Evolutionary conservation across 2,888 invertebrate genomes (phyloP).

Genomic region (Drosophila mimica): DNA sequence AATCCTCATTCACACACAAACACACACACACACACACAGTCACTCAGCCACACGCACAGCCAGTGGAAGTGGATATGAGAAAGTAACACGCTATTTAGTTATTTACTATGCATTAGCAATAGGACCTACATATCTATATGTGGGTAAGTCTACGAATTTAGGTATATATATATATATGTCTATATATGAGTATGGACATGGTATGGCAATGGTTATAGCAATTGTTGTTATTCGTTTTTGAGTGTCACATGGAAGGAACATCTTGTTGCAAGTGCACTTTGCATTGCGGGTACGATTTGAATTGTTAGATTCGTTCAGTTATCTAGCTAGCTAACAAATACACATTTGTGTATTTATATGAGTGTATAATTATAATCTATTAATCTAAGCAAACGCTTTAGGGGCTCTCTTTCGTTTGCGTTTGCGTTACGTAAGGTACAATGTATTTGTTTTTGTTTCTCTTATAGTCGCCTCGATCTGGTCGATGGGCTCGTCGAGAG

Average conservation of each 20-base stretch:
- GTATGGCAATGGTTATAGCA: conserved; percentile 72
- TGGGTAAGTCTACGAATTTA: conserved; percentile 15
- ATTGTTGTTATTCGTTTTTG: conserved; percentile 45
- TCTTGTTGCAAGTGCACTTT: conserved; percentile 37
- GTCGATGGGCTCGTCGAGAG: conserved; percentile 35
- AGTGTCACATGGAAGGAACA: conserved; percentile 66
- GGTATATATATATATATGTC: conserved; percentile 1
- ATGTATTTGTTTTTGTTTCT: conserved; percentile 55
- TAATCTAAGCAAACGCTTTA: conserved; percentile 40
- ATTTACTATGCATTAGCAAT: conserved; percentile 69
- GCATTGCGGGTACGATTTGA: conserved; percentile 27
- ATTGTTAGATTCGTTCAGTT: conserved; percentile 41
- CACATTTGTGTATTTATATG: conserved; percentile 20
- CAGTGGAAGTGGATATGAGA: conserved; percentile 68
- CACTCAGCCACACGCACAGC: conserved; percentile 65
- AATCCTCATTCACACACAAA: conserved; percentile 30
- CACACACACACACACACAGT: conserved; percentile 11
- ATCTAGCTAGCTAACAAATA: conserved; percentile 42
- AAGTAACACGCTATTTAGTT: conserved; percentile 73
- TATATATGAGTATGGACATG: conserved; percentile 16
- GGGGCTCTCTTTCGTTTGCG: conserved; percentile 39
- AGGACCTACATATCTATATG: conserved; percentile 45
- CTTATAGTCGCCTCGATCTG: conserved; percentile 39
- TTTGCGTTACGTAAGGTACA: conserved; percentile 65
- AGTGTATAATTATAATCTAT: conserved; percentile 45